These are phyloP conservation scores for Struthidea cinerea DNA, from an alignment of 2,113 vertebrate genomes.

Conservation along the genomic window DNA sequence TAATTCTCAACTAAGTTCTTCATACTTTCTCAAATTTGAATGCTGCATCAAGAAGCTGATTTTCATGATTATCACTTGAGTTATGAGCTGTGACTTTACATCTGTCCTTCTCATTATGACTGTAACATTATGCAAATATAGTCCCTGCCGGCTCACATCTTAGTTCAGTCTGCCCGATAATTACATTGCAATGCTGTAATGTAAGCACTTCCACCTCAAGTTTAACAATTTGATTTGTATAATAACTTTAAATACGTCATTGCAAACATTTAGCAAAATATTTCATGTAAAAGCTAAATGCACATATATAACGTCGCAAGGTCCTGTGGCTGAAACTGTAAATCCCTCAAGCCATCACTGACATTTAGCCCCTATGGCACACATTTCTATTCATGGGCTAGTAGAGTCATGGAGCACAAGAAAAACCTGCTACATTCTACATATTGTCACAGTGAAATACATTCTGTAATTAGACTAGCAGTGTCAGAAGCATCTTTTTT, in stretches of 20 bases:
- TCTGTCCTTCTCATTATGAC: slow-evolving; percentile 30
- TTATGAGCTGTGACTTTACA: slow-evolving; percentile 12
- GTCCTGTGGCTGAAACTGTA: not conserved
- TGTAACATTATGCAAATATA: slow-evolving; percentile 7
- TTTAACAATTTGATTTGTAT: not conserved
- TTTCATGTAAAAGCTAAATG: not conserved
- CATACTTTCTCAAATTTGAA: not conserved
- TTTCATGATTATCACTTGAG: not conserved
- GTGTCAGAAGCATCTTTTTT: not conserved
- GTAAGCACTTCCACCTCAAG: not conserved
- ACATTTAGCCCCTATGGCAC: accelerated
- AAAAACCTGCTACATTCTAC: not conserved
- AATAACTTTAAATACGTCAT: not conserved
- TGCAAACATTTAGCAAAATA: not conserved
- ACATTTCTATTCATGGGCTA: not conserved
- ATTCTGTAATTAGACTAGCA: not conserved
- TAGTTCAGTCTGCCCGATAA: not conserved
- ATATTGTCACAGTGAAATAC: not conserved
- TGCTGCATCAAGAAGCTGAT: not conserved
- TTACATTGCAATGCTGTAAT: not conserved
- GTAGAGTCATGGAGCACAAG: not conserved
- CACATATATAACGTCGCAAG: not conserved
- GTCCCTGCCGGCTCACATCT: not conserved
- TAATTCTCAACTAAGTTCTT: not conserved
- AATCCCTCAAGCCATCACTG: not conserved